A percentile compares a stretch with the other conserved stretches of the same genome.
Conservation (phyloP, 2,888 invertebrate species). For the Aproaerema taeniolella region DNA sequence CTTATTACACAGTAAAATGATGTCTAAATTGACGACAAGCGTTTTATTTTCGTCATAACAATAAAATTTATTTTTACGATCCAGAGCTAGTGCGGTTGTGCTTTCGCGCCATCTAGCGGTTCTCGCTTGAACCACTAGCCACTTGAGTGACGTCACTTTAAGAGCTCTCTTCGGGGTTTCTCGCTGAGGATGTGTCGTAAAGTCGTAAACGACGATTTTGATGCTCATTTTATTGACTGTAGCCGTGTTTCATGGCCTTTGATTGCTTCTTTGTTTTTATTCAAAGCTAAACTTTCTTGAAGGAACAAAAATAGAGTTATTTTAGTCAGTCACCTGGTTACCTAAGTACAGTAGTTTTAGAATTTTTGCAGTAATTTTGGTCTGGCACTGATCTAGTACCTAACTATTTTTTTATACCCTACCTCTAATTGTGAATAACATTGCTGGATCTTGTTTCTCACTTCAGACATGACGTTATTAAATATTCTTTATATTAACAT, state of each 20-base stretch:
- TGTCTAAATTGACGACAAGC: conserved; percentile 78
- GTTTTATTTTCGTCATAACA: conserved; percentile 78
- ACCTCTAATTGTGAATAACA: too few species aligned
- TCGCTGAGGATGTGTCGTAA: conserved; percentile 51
- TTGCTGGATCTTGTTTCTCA: too few species aligned
- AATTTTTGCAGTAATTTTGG: too few species aligned
- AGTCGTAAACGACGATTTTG: conserved; percentile 55
- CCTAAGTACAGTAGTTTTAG: too few species aligned
- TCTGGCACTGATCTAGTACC: too few species aligned
- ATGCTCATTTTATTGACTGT: conserved; percentile 16
- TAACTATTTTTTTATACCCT: too few species aligned
- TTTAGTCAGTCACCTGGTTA: too few species aligned
- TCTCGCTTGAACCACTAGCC: conserved; percentile 34
- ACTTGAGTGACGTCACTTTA: conserved; percentile 27
- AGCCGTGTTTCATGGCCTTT: neutral
- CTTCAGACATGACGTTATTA: too few species aligned
- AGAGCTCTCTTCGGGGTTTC: conserved; percentile 43
- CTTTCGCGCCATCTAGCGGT: conserved; percentile 60
- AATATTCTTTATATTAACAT: too few species aligned
- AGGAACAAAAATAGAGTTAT: too few species aligned
- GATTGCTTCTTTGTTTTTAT: conserved; percentile 2
- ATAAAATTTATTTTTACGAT: conserved; percentile 77
- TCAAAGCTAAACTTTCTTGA: neutral
- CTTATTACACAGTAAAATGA: conserved; percentile 75
- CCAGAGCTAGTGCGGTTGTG: conserved; percentile 40